A percentile compares a stretch with the other conserved stretches of the same genome.
phyloP scores from a whole-genome alignment of 2,113 vertebrate species.

The Entelurus aequoreus region DNA sequence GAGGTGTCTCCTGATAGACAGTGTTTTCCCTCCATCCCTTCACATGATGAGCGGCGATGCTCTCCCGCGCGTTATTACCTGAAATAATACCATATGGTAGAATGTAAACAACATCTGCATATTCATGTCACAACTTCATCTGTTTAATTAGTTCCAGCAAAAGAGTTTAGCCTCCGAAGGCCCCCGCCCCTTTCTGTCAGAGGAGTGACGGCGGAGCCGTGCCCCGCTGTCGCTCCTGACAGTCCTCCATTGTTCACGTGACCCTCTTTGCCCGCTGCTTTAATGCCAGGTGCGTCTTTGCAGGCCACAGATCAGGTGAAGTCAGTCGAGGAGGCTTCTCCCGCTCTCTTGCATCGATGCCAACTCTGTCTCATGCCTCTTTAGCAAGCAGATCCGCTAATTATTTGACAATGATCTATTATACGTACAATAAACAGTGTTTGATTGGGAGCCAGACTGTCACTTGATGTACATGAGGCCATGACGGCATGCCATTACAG shows the following conservation, averaged over 20 bases:
- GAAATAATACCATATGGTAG: slow-evolving; percentile 99
- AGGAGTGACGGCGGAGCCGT: slow-evolving; percentile 80
- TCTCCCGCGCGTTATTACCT: slow-evolving; percentile 94
- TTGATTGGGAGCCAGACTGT: slow-evolving; percentile 43
- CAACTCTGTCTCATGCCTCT: slow-evolving; percentile 67
- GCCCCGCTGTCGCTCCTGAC: slow-evolving; percentile 88
- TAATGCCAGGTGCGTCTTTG: slow-evolving; percentile 84
- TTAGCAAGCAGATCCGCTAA: slow-evolving; percentile 37
- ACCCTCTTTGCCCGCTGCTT: slow-evolving; percentile 72
- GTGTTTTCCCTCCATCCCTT: slow-evolving; percentile 67
- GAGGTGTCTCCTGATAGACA: slow-evolving; percentile 65
- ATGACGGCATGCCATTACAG: too few relatives aligned
- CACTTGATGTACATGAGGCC: slow-evolving; percentile 13
- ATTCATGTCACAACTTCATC: slow-evolving; percentile 99
- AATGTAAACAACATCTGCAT: slow-evolving; percentile 99
- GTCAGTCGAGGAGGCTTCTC: slow-evolving; percentile 58
- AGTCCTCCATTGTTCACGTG: slow-evolving; percentile 86
- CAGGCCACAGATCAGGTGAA: slow-evolving; percentile 75
- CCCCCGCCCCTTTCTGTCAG: slow-evolving; percentile 87
- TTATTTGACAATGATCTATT: slow-evolving; percentile 40
- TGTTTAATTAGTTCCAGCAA: slow-evolving; percentile 99
- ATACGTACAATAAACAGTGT: slow-evolving; percentile 26
- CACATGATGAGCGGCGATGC: slow-evolving; percentile 84
- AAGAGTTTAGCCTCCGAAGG: slow-evolving; percentile 98
- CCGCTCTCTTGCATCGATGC: slow-evolving; percentile 60